A percentile compares a stretch with the other conserved stretches of the same genome.
Evolutionary conservation across 53 echinoderm and acorn worm genomes (phyloP).

Genomic region (Mesocentrotus franciscanus): DNA sequence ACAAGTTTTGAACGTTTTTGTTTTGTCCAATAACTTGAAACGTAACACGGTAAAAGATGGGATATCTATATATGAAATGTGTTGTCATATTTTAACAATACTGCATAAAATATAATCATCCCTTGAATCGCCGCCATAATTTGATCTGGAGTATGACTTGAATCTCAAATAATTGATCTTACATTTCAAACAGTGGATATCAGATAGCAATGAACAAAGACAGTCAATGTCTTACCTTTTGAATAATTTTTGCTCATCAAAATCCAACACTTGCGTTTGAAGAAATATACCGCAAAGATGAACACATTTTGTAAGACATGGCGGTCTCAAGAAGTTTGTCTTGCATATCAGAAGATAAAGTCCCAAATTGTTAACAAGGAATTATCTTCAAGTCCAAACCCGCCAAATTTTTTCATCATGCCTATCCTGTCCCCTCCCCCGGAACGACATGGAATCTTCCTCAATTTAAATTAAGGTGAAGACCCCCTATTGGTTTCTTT

Average conservation of each 20-base stretch:
- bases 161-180: too few relatives aligned
- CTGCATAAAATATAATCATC: too few relatives aligned
- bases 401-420: too few relatives aligned
- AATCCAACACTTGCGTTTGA: background rate
- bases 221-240: background rate
- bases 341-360: background rate
- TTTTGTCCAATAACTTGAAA: too few relatives aligned
- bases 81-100: too few relatives aligned
- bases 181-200: too few relatives aligned
- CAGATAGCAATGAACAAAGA: too few relatives aligned
- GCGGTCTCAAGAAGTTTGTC: background rate
- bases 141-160: too few relatives aligned
- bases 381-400: background rate
- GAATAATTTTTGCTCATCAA: background rate
- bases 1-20: too few relatives aligned
- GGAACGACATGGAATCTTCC: background rate
- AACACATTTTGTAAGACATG: background rate
- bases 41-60: too few relatives aligned
- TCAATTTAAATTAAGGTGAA: constrained; percentile 14
- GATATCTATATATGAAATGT: too few relatives aligned
- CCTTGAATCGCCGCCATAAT: too few relatives aligned
- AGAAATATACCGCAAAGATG: background rate
- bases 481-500: background rate
- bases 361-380: background rate
- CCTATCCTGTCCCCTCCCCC: background rate